These are phyloP conservation scores for Mallotus villosus DNA, from an alignment of 2,797 vertebrate species.

Conservation along the genomic window DNA sequence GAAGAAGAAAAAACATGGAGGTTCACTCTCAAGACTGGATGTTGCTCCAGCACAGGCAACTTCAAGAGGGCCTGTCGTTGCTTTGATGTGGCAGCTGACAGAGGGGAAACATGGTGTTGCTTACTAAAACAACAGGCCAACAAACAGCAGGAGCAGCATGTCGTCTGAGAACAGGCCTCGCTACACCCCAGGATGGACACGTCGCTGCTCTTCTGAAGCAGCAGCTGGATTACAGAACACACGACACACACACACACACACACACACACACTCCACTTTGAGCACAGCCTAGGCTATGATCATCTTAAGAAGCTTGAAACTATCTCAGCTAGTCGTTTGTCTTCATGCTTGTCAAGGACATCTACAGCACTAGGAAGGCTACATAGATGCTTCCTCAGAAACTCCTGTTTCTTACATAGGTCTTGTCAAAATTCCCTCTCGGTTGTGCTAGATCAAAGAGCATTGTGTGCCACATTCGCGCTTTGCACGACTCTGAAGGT, in stretches of 20 bases:
- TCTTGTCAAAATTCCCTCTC: too few relatives aligned
- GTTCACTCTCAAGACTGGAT: slow-evolving; percentile 13
- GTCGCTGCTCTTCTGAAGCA: not conserved
- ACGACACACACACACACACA: not conserved
- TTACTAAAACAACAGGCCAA: slow-evolving; percentile 55
- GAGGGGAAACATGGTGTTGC: slow-evolving; percentile 47
- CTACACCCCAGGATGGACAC: slow-evolving; percentile 41
- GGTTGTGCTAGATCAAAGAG: too few relatives aligned
- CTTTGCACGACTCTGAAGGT: not conserved
- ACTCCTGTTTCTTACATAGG: too few relatives aligned
- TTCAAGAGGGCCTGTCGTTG: slow-evolving; percentile 49
- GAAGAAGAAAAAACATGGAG: slow-evolving; percentile 31
- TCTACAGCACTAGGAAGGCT: not conserved
- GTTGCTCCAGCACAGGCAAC: slow-evolving; percentile 52
- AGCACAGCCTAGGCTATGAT: not conserved
- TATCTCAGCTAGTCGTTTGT: not conserved
- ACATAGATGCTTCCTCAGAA: too few relatives aligned
- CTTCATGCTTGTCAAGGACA: slow-evolving; percentile 3
- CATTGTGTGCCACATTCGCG: too few relatives aligned
- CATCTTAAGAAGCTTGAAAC: not conserved
- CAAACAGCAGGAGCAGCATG: slow-evolving; percentile 39
- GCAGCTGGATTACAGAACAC: slow-evolving; percentile 2
- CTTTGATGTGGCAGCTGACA: slow-evolving; percentile 63
- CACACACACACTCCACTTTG: slow-evolving; percentile 1
- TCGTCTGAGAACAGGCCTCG: slow-evolving; percentile 1